Percentiles rank a stretch among this genome's conserved stretches.
phyloP scores from a whole-genome alignment of 2,888 invertebrate species.

The Drosophila ezoana region DNA sequence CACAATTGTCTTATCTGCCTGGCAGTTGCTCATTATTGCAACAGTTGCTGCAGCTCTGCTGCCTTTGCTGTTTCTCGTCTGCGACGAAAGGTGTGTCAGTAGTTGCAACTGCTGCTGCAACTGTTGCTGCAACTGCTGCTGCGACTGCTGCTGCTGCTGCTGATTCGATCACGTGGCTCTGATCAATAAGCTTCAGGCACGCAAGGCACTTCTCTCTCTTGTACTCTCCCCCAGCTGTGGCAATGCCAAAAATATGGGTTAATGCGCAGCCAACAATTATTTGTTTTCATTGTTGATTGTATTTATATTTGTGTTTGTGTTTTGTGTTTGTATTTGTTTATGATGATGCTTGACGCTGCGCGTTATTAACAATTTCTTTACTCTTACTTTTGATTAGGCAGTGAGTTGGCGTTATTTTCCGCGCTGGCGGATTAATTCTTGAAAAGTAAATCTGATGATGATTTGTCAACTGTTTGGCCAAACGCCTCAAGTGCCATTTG shows the following conservation, averaged over 20 bases:
- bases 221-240: conserved; percentile 7
- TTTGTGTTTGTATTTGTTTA: conserved; percentile 23
- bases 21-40: conserved; percentile 77
- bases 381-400: conserved; percentile 80
- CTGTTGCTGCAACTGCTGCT: conserved; percentile 57
- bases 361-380: conserved; percentile 64
- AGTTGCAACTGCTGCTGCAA: conserved; percentile 67
- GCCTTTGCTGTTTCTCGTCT: conserved; percentile 32
- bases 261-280: conserved; percentile 71
- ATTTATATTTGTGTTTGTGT: conserved; percentile 40
- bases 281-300: conserved; percentile 79
- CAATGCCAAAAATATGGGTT: conserved; percentile 74
- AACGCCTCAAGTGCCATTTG: conserved; percentile 35
- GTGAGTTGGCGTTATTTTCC: conserved; percentile 61
- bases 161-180: conserved; percentile 75
- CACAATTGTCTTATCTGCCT: conserved; percentile 67
- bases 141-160: conserved; percentile 31
- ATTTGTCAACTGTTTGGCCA: conserved; percentile 67
- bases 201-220: conserved; percentile 60
- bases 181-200: conserved; percentile 82
- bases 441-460: conserved; percentile 76
- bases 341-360: conserved; percentile 21
- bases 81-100: conserved; percentile 81
- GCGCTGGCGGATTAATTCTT: conserved; percentile 71
- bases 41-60: conserved; percentile 43